phyloP scores from a whole-genome alignment of 2,797 vertebrate genomes.

The Microctenopoma steveboyesi region DNA sequence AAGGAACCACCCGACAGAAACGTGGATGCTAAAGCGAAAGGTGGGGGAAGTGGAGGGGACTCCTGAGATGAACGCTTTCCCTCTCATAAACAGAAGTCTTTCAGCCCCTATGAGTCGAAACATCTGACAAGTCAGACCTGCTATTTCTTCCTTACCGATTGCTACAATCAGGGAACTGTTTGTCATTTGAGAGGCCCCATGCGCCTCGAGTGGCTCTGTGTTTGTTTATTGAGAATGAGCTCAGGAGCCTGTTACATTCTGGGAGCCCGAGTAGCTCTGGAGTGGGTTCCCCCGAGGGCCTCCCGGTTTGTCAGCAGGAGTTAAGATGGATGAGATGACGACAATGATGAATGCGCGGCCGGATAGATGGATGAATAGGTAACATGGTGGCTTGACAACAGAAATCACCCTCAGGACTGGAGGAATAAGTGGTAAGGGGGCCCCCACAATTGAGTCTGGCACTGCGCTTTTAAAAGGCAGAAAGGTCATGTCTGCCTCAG shows the following conservation, averaged over 20 bases:
- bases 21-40: conserved; percentile 6
- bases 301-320: conserved; percentile 65
- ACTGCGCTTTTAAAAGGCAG: conserved; percentile 69
- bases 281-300: conserved; percentile 53
- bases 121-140: conserved; percentile 58
- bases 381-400: conserved; percentile 80
- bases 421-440: conserved; percentile 61
- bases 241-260: conserved; percentile 73
- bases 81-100: conserved; percentile 57
- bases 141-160: conserved; percentile 37
- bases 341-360: conserved; percentile 79
- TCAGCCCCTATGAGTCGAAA: conserved; percentile 52
- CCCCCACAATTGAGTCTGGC: conserved; percentile 47
- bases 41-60: neutral
- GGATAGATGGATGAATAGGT: conserved; percentile 80
- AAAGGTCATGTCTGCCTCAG: conserved; percentile 81
- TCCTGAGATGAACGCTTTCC: conserved; percentile 28
- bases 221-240: conserved; percentile 85
- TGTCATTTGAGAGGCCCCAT: conserved; percentile 77
- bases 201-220: conserved; percentile 75
- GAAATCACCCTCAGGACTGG: conserved; percentile 70
- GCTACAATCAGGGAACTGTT: conserved; percentile 63
- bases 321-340: conserved; percentile 82
- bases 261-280: conserved; percentile 74
- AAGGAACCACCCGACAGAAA: conserved; percentile 57